A percentile compares a stretch with the other conserved stretches of the same genome.
Conservation (phyloP, 1,140 invertebrate genomes). For the Drosophila triauraria region DNA sequence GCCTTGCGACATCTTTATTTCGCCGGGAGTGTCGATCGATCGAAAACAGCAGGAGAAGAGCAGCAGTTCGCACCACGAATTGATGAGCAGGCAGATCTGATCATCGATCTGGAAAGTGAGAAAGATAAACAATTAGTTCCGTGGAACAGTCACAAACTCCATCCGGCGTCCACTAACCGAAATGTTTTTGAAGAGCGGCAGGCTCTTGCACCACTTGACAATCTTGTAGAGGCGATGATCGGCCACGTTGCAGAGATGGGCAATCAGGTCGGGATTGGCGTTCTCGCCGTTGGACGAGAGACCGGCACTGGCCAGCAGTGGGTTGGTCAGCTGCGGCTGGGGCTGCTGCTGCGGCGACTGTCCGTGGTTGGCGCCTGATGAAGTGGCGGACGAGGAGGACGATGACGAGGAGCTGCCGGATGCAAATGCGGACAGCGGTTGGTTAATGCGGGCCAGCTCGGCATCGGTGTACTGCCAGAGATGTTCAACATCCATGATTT, state of each 20-base stretch:
- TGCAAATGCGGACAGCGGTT: constrained; percentile 77
- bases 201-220: constrained; percentile 99
- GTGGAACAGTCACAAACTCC: not conserved
- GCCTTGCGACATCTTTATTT: constrained; percentile 92
- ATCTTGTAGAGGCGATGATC: constrained; percentile 98
- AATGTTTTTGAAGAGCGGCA: constrained; percentile 98
- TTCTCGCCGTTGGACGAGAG: constrained; percentile 87
- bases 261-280: constrained; percentile 93
- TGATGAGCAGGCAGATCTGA: constrained; percentile 97
- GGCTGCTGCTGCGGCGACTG: constrained; percentile 57
- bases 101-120: constrained; percentile 92
- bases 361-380: constrained; percentile 31
- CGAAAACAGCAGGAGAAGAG: constrained; percentile 96
- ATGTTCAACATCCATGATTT: constrained; percentile 97
- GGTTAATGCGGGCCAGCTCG: constrained; percentile 87
- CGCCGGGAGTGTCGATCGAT: constrained; percentile 93
- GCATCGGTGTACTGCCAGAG: constrained; percentile 95
- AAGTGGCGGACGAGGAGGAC: constrained; percentile 43
- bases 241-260: constrained; percentile 96
- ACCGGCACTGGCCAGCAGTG: constrained; percentile 87
- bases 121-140: not conserved
- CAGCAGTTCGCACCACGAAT: constrained; percentile 98
- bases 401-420: constrained; percentile 72
- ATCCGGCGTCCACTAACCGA: constrained; percentile 87
- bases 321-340: constrained; percentile 87